Evolutionary conservation across 2,888 invertebrate species (phyloP), one percentile per base, ranked within the genome.

Genomic region (Drosophila prolongata): DNA sequence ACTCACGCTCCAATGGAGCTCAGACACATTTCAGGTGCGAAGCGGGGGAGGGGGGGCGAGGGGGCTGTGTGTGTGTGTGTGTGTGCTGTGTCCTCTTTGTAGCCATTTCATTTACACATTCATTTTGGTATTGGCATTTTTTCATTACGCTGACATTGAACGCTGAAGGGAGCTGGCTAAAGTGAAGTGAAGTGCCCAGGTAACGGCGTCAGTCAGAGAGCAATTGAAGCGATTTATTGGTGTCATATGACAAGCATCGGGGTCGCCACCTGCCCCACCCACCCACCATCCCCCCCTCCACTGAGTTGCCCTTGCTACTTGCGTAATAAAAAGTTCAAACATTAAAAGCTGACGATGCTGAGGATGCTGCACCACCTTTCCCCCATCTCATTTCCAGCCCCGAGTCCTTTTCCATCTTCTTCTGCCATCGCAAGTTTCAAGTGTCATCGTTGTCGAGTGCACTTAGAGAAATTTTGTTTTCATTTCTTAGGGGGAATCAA

Each of bases 211-310:
- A 87, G 76, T 84, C 85, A 87, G 85, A 80, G 78, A 78, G 85
- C 87, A 89, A 86, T 89, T 86, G 89, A 86, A 89, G 86, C 86
- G 86, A 86, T 86, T 86, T 86, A 86, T 86, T 87, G 86, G 86
- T 86, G 89, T 86, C 87, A 86, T 85, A 87, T 86, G 87, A 86
- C 85, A 85, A 78, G 88, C 83, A 78, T 71, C 78, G 59, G 67
- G 72, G 64, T 70, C 56, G 34, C 76, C 59, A 34, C 42, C 59
- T 53, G 35, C 40, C 43, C 53, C 13, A 38, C 19, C 30, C 44
- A 38, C 24, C 24, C 16, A 14, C 59, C 69, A 65, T 19, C 47
- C 47, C 54, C 34, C 35, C 60, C 40, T 55, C 50, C 14, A 38
- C 14, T 10, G 54, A 43, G 34, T 47, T 62, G 19, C 19, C 64